These are phyloP conservation scores for Zoanthus solanderi DNA, from an alignment of 92 coral and sea anemone genomes.

Conservation along the genomic window DNA sequence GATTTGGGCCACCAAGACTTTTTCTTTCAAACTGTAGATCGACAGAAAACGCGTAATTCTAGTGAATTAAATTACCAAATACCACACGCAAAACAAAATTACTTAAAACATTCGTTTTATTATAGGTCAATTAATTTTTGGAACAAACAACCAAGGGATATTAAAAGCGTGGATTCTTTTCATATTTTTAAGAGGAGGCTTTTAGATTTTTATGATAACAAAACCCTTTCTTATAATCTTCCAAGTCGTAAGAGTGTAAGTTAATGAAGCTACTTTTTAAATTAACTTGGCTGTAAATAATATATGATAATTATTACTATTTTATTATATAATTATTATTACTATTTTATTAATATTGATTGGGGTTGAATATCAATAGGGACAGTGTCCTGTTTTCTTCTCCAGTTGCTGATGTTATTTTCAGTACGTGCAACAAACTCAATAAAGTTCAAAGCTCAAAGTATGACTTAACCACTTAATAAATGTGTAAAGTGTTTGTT, in stretches of 20 bases:
- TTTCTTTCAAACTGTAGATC: conserved; percentile 33
- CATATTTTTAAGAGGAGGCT: conserved; percentile 7
- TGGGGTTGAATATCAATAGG: too few species aligned
- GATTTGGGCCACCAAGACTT: conserved; percentile 38
- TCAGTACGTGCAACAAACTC: too few species aligned
- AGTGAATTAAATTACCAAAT: conserved; percentile 35
- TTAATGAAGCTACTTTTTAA: not conserved
- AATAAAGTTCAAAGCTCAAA: too few species aligned
- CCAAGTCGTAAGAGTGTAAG: not conserved
- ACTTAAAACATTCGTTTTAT: conserved; percentile 39
- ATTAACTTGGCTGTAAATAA: not conserved
- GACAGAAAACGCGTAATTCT: conserved; percentile 29
- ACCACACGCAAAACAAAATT: conserved; percentile 57
- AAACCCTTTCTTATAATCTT: conserved; percentile 5
- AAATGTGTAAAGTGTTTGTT: too few species aligned
- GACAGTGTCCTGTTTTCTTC: too few species aligned
- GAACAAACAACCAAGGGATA: conserved; percentile 47
- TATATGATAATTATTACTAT: not conserved
- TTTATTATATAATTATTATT: not conserved
- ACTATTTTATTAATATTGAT: too few species aligned
- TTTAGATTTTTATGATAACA: conserved; percentile 37
- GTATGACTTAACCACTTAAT: too few species aligned
- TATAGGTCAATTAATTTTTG: conserved; percentile 29
- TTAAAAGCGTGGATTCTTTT: not conserved
- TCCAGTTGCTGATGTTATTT: too few species aligned